These are phyloP conservation scores for Leptinotarsa lineolata DNA, from an alignment of 1,140 invertebrate genomes.

Conservation along the genomic window DNA sequence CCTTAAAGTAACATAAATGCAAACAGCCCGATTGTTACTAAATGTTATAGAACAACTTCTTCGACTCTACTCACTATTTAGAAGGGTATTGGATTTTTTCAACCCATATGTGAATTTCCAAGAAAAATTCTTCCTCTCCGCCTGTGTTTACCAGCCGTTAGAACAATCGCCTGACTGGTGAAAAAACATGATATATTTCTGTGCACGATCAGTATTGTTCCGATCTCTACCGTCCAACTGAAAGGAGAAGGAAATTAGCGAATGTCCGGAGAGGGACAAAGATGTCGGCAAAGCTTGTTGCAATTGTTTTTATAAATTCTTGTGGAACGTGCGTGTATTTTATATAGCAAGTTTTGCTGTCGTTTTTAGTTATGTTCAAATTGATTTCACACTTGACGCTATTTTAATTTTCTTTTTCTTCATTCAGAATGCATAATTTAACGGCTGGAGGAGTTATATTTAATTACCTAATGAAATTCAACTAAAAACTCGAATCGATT, in stretches of 20 bases:
- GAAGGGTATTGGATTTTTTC: no score
- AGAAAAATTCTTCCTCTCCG: neutral
- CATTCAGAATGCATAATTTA: conserved; percentile 49
- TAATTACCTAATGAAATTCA: conserved; percentile 36
- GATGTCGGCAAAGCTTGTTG: conserved; percentile 28
- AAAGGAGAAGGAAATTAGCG: conserved; percentile 14
- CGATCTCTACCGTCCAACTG: conserved; percentile 27
- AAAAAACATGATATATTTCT: conserved; percentile 33
- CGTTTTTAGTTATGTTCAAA: conserved; percentile 50
- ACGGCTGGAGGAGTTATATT: conserved; percentile 41
- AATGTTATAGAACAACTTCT: no score
- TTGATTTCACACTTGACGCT: conserved; percentile 49
- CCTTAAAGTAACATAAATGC: no score
- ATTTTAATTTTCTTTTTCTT: conserved; percentile 51
- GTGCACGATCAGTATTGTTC: conserved; percentile 29
- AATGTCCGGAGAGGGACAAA: conserved; percentile 15
- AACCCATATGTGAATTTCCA: neutral
- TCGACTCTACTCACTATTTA: no score
- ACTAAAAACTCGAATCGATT: neutral
- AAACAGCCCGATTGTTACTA: no score
- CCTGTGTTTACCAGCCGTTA: neutral
- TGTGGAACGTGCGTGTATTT: conserved; percentile 48
- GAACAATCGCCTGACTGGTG: conserved; percentile 21
- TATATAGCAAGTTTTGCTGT: conserved; percentile 46
- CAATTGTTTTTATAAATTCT: conserved; percentile 49